Percentiles rank a stretch among this genome's conserved stretches.
Conservation (phyloP, 2,113 vertebrate species). For the Bungarus multicinctus region DNA sequence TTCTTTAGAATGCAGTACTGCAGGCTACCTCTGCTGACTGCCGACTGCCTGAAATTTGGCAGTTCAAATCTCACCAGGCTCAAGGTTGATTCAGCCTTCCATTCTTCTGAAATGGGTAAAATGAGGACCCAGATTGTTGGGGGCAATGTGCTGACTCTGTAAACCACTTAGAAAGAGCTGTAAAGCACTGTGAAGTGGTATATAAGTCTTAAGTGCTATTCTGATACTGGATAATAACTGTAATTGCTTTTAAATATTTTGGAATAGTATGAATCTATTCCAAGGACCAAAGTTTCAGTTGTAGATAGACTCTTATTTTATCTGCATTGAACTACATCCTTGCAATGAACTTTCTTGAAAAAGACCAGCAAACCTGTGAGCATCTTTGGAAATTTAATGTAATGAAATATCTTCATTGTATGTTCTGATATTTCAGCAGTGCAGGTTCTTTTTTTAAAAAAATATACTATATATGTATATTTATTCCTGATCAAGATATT, state of each 20-base stretch:
- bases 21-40: no score
- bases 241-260: neutral
- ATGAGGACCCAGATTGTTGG: no score
- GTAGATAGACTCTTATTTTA: neutral
- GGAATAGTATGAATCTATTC: neutral
- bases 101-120: no score
- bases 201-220: no score
- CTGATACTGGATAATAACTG: neutral
- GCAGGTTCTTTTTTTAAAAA: neutral
- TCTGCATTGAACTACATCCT: neutral
- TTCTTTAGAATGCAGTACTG: no score
- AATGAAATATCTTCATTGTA: neutral
- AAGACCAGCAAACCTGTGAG: neutral
- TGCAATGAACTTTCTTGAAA: neutral
- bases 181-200: no score
- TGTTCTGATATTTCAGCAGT: neutral
- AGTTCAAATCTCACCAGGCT: no score
- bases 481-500: neutral
- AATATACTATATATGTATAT: neutral
- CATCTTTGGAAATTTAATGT: neutral
- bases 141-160: no score
- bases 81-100: no score
- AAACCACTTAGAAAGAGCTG: no score
- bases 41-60: no score
- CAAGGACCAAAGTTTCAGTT: neutral